These are phyloP conservation scores for Bujurquina vittata DNA, from an alignment of 2,113 vertebrate genomes.

Conservation along the genomic window DNA sequence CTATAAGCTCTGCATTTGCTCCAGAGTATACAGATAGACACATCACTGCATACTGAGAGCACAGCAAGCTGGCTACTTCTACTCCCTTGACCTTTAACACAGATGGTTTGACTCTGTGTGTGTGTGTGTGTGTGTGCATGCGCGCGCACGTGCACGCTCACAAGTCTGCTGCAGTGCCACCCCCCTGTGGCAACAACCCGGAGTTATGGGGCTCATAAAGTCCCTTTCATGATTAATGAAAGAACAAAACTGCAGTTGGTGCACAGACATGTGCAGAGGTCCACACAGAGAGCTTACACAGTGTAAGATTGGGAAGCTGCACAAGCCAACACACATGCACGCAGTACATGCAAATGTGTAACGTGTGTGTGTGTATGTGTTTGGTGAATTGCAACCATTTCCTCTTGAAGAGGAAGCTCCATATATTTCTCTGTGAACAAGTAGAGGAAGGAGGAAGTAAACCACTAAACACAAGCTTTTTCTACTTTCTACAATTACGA, in stretches of 20 bases:
- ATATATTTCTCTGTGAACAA: neutral
- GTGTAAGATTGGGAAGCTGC: slow-evolving; percentile 16
- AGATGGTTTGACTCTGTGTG: slow-evolving; percentile 25
- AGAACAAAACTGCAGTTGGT: slow-evolving; percentile 43
- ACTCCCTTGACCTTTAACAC: slow-evolving; percentile 51
- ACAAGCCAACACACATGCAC: neutral
- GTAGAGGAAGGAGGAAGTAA: neutral
- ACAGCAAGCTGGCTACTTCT: slow-evolving; percentile 22
- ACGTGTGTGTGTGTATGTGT: neutral
- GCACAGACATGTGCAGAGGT: slow-evolving; percentile 15
- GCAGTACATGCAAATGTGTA: neutral
- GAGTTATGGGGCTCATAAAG: slow-evolving; percentile 57
- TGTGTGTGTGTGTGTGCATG: neutral
- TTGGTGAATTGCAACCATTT: neutral
- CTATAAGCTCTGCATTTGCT: neutral
- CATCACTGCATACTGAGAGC: slow-evolving; percentile 28
- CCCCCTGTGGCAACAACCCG: slow-evolving; percentile 50
- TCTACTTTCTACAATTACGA: neutral
- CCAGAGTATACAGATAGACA: slow-evolving; percentile 3
- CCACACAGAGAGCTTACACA: neutral
- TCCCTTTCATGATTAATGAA: slow-evolving; percentile 70
- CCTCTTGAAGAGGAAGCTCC: neutral
- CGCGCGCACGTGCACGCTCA: neutral
- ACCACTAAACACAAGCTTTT: no score
- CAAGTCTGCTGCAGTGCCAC: slow-evolving; percentile 35